Conservation (phyloP, 2,113 vertebrate genomes). For the Amblyornis subalaris region DNA sequence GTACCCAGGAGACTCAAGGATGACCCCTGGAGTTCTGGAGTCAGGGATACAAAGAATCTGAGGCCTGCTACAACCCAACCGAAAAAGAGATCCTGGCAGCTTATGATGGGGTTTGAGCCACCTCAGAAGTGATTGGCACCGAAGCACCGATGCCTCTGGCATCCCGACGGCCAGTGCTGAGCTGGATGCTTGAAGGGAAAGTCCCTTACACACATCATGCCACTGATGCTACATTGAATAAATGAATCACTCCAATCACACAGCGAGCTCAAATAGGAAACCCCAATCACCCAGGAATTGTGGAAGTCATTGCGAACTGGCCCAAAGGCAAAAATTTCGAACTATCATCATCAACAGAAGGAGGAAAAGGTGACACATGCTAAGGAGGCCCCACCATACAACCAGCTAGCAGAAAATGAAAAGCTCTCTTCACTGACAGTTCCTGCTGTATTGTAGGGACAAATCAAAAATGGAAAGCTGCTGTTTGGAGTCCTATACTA, state of each 20-base stretch:
- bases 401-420: not conserved
- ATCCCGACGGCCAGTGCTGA: not conserved
- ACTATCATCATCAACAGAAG: not conserved
- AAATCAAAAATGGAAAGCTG: not conserved
- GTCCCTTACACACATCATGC: too few species aligned
- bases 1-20: not conserved
- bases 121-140: not conserved
- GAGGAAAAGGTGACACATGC: not conserved
- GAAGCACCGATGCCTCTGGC: not conserved
- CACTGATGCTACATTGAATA: not conserved
- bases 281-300: accelerated
- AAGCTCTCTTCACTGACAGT: not conserved
- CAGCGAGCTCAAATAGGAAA: not conserved
- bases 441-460: not conserved
- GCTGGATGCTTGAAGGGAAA: not conserved
- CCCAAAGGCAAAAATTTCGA: not conserved
- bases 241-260: not conserved
- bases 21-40: not conserved
- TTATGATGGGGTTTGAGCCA: not conserved
- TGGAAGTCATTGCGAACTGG: not conserved
- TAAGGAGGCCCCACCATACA: not conserved
- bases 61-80: not conserved
- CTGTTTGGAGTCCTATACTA: too few species aligned
- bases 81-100: not conserved
- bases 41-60: not conserved